These are phyloP conservation scores for Sweltsa coloradensis DNA, from an alignment of 1,140 invertebrate species.

Conservation along the genomic window DNA sequence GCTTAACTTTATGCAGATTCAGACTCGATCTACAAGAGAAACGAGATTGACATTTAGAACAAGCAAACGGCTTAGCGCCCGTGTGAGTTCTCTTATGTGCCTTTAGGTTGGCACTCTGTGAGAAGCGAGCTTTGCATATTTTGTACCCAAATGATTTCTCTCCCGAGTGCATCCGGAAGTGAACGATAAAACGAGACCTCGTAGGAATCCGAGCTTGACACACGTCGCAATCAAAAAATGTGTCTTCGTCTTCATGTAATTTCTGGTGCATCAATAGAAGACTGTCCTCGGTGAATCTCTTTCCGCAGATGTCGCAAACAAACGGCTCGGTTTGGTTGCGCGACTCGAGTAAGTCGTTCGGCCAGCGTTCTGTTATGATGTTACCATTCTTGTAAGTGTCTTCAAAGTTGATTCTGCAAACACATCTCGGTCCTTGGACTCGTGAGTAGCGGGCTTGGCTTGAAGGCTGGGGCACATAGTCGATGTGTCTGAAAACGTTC, in stretches of 20 bases:
- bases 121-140: slow-evolving; percentile 23
- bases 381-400: too few relatives aligned
- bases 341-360: too few relatives aligned
- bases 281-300: not conserved
- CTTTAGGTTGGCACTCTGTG: slow-evolving; percentile 22
- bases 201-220: slow-evolving; percentile 23
- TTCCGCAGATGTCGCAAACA: slow-evolving; percentile 6
- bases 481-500: too few relatives aligned
- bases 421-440: too few relatives aligned
- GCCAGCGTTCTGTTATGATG: too few relatives aligned
- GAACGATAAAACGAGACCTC: slow-evolving; percentile 27
- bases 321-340: too few relatives aligned
- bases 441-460: too few relatives aligned
- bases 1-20: too few relatives aligned
- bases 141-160: slow-evolving; percentile 22
- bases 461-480: too few relatives aligned
- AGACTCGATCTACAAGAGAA: too few relatives aligned
- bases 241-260: not conserved
- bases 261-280: not conserved
- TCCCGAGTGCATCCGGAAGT: slow-evolving; percentile 5
- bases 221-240: slow-evolving; percentile 25
- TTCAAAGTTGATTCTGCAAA: too few relatives aligned
- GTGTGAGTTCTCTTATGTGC: slow-evolving; percentile 17
- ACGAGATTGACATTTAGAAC: slow-evolving; percentile 13
- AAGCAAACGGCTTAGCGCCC: slow-evolving; percentile 8